A percentile compares a stretch with the other conserved stretches of the same genome.
These are phyloP conservation scores for Dasypogon diadema DNA, from an alignment of 2,888 invertebrate species.

Conservation along the genomic window DNA sequence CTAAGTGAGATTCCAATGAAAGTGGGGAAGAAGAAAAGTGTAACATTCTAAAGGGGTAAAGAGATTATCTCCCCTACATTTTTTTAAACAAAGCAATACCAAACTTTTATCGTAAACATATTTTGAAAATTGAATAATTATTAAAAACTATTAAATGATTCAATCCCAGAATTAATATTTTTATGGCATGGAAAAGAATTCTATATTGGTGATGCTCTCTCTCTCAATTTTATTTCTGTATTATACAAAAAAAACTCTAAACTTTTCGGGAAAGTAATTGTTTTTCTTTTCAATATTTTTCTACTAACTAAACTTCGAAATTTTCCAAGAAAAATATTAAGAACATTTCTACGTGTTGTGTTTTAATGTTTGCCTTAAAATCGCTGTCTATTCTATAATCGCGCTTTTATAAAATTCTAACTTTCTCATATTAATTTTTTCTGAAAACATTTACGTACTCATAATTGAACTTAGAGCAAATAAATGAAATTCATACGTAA, in stretches of 20 bases:
- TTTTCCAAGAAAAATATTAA: background rate
- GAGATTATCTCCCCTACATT: no score
- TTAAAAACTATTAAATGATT: background rate
- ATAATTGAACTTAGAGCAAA: background rate
- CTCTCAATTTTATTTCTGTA: background rate
- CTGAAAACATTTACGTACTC: background rate
- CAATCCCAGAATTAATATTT: background rate
- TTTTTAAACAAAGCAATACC: no score
- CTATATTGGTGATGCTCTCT: background rate
- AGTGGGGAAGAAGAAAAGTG: no score
- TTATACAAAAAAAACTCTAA: background rate
- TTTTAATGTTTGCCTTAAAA: conserved; percentile 46
- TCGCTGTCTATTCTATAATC: conserved; percentile 40
- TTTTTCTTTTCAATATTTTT: background rate
- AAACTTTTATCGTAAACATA: no score
- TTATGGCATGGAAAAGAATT: background rate
- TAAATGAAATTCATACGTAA: conserved; percentile 16
- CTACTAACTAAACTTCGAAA: background rate
- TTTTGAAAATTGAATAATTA: no score
- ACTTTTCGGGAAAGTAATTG: background rate
- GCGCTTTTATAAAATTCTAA: conserved; percentile 13
- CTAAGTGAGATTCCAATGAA: no score
- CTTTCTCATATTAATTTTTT: conserved; percentile 10
- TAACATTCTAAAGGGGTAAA: no score
- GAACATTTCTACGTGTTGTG: conserved; percentile 28